Evolutionary conservation across 2,113 vertebrate species (phyloP).

Genomic region (Astur gentilis): DNA sequence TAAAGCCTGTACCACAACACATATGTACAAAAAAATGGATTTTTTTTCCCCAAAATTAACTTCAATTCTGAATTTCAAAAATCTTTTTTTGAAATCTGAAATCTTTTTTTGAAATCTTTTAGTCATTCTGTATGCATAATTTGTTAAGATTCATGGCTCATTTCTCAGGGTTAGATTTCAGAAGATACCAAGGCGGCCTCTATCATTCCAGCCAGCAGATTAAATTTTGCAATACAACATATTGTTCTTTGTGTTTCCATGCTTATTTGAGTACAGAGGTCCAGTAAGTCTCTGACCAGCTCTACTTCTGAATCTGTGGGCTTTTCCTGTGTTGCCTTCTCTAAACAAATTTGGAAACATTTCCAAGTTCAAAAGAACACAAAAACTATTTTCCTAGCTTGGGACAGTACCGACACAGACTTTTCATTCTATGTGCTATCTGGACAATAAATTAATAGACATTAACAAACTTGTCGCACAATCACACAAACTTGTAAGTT

Average conservation of each 20-base stretch:
- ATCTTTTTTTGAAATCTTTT: neutral
- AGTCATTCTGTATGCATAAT: neutral
- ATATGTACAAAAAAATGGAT: neutral
- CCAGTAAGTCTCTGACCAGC: neutral
- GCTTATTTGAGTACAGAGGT: neutral
- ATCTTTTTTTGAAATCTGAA: neutral
- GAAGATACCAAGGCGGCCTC: neutral
- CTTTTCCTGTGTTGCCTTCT: neutral
- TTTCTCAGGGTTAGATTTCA: neutral
- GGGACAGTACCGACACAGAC: neutral
- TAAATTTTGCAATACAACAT: neutral
- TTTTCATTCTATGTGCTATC: neutral
- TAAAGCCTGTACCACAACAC: neutral
- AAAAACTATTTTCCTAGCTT: neutral
- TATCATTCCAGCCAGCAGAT: neutral
- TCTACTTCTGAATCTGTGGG: neutral
- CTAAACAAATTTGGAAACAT: neutral
- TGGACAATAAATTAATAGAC: neutral
- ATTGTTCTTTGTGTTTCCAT: neutral
- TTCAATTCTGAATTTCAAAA: neutral
- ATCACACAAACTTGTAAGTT: accelerated
- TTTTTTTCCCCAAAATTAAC: neutral
- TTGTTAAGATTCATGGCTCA: neutral
- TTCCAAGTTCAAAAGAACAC: neutral
- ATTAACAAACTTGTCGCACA: too few relatives aligned